phyloP scores from a whole-genome alignment of 2,113 vertebrate genomes.

The Phaetusa simplex region DNA sequence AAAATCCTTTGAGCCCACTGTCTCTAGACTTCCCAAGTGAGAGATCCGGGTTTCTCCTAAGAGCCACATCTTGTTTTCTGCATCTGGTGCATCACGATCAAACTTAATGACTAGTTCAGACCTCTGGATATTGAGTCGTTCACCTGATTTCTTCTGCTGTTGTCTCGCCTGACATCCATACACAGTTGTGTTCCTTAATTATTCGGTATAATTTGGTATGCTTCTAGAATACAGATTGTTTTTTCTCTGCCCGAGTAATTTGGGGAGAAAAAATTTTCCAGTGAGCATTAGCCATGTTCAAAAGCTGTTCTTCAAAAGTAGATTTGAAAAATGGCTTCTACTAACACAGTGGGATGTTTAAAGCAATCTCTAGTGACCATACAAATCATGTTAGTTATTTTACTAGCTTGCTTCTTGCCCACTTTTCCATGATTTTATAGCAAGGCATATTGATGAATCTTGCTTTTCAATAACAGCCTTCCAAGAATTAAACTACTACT shows the following conservation, averaged over 20 bases:
- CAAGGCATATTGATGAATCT: not conserved
- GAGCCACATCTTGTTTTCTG: not conserved
- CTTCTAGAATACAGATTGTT: not conserved
- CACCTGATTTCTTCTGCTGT: not conserved
- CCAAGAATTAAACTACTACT: conserved; percentile 18
- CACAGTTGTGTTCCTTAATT: not conserved
- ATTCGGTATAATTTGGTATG: not conserved
- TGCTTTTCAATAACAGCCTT: conserved; percentile 33
- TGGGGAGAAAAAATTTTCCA: not conserved
- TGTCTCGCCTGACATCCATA: not conserved
- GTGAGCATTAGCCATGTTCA: not conserved
- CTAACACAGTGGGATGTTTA: not conserved
- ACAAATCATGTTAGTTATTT: conserved; percentile 31
- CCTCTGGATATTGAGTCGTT: not conserved
- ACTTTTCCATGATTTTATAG: conserved; percentile 3
- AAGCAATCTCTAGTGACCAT: conserved; percentile 21
- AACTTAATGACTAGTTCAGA: not conserved
- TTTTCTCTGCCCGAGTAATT: not conserved
- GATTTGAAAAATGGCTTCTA: not conserved
- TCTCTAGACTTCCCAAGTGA: not conserved
- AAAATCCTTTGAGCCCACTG: not conserved
- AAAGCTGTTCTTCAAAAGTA: not conserved
- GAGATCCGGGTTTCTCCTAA: not conserved
- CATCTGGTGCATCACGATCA: not conserved
- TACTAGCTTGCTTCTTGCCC: not conserved